Evolutionary conservation across 2,113 vertebrate species (phyloP), one percentile per base, ranked within the genome.

Genomic region (Andinoacara biseriatus): DNA sequence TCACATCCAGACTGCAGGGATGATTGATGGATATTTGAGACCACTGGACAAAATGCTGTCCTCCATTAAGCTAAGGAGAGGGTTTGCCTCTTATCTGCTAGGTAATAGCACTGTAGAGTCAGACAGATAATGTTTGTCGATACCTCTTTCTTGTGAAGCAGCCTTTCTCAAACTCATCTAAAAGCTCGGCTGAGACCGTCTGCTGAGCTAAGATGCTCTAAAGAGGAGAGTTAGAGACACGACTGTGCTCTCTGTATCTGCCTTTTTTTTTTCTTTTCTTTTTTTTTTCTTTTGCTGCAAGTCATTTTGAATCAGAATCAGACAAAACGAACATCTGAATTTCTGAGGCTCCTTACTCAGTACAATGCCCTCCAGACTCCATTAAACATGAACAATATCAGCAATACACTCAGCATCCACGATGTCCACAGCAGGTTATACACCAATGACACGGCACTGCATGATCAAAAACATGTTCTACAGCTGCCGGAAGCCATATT

Each of bases 261-360:
- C 2, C 17, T 18, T 57, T 82, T 40, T 62, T 72, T 58, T 76
- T 46, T 79, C 31, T 58, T 56, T n/a, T 49, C 58, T 1, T 29
- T 20, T 29, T 7, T 10, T 40, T 80, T 33, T 74, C 57, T 52
- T 65, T 29, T 74, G 38, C 26, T 56, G 40, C 60, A 33, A 2
- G 31, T 91, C 78, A 4, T 69, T 76, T 43, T 62, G 29, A 74
- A 86, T 90, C 74, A 80, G 24, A 54, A 33, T 80, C 80, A n/a
- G 3, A 52, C n/a, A 77, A 20, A 76, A 10, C 13, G 13, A 33
- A 40, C 6, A 3, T 69, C 56, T 60, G 43, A 35, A 29, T 14
- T 22, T 58, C 52, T 52, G 4, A 52, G 49, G 67, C 46, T 54
- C 67, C 67, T 31, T 33, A 6, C 46, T 52, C 46, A 72, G 17